phyloP scores from a whole-genome alignment of 2,113 vertebrate species.

The Myotis brandtii region DNA sequence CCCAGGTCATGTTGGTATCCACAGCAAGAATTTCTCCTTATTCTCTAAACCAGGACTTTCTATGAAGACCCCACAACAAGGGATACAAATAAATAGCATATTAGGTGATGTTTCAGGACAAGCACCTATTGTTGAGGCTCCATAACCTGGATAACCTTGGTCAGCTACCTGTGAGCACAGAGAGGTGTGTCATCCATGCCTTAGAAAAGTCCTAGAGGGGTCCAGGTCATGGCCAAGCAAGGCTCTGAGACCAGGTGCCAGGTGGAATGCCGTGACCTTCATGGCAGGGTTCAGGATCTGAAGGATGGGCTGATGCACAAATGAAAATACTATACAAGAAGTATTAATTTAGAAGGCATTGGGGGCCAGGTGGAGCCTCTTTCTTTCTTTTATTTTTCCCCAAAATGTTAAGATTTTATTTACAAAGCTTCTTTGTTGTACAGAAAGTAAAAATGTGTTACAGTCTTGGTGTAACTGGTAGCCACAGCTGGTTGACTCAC shows the following conservation, averaged over 20 bases:
- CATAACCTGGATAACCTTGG: neutral
- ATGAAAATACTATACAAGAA: too few relatives aligned
- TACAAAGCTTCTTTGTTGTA: conserved; percentile 94
- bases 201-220: too few relatives aligned
- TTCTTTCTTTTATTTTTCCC: conserved; percentile 75
- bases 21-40: neutral
- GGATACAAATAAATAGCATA: neutral
- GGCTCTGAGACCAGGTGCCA: neutral
- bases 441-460: conserved; percentile 98
- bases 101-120: neutral
- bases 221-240: neutral
- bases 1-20: neutral
- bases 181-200: neutral
- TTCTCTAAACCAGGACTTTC: neutral
- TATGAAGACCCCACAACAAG: neutral
- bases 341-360: too few relatives aligned
- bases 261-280: neutral
- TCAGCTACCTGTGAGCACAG: neutral
- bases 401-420: conserved; percentile 99
- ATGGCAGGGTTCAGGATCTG: too few relatives aligned
- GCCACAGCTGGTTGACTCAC: conserved; percentile 90
- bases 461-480: conserved; percentile 91
- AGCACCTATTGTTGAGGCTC: accelerated
- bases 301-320: too few relatives aligned
- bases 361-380: too few relatives aligned